A percentile compares a stretch with the other conserved stretches of the same genome.
Conservation (phyloP, 2,113 vertebrate genomes). For the Tupaia tana region DNA sequence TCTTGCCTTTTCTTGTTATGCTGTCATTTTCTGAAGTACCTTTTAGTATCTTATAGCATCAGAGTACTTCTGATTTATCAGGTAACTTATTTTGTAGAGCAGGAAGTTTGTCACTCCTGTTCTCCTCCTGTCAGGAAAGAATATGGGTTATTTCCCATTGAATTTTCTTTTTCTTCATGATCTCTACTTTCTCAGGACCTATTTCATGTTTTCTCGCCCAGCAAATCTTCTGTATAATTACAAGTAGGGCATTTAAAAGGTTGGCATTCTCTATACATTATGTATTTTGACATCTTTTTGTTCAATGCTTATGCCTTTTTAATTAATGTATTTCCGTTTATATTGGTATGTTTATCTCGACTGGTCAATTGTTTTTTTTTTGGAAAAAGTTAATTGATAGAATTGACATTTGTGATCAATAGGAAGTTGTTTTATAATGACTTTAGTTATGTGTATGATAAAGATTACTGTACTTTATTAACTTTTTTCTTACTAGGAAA, state of each 20-base stretch:
- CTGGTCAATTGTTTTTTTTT: neutral
- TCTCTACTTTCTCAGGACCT: neutral
- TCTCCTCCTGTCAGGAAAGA: neutral
- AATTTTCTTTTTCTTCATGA: constrained; percentile 29
- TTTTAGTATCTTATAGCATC: neutral
- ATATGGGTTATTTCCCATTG: neutral
- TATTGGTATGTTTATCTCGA: constrained; percentile 47
- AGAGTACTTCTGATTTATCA: neutral
- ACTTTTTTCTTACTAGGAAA: constrained; percentile 89
- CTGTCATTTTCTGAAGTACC: neutral
- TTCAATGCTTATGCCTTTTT: neutral
- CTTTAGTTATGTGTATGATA: neutral
- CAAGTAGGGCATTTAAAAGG: neutral
- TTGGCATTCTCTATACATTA: neutral
- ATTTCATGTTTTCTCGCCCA: neutral
- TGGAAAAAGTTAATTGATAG: constrained; percentile 5
- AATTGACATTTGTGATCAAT: neutral
- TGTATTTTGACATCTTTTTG: neutral
- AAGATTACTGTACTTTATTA: constrained; percentile 54
- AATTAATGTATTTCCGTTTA: neutral
- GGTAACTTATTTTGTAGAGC: neutral
- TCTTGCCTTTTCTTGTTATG: neutral
- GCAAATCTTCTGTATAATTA: neutral
- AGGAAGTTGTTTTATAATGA: constrained; percentile 26
- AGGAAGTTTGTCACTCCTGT: neutral